Evolutionary conservation across 2,888 invertebrate species (phyloP), one percentile per base, ranked within the genome.

Genomic region (Zaprionus obscuricornis): DNA sequence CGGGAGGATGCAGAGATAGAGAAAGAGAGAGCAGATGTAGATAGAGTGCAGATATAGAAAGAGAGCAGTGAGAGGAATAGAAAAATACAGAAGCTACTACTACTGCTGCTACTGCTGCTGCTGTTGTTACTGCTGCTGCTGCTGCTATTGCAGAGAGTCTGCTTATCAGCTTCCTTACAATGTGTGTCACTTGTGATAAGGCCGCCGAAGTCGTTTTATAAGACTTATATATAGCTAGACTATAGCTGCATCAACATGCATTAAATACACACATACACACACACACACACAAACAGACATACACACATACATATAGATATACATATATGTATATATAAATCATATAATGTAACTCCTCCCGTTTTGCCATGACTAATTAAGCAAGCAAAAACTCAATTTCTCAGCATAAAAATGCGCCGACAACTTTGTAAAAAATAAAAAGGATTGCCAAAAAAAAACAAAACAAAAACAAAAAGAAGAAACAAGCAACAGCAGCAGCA

Each of bases 351-450:
- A 22, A 14, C 47, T n/a, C 20, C 8, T 26, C 14, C 18, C 54
- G 29, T 20, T 49, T 33, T 60, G 73, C 73, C 83, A 75, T 78
- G 77, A 78, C 77, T 79, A 78, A 78, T 78, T 78, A 82, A 67
- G 65, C 66, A 79, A 66, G 58, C 64, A 66, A 59, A 62, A 70
- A 79, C 64, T 70, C 67, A 73, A 82, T 66, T 70, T 78, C 74
- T 67, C 58, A 73, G 79, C 79, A 78, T 75, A 74, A 67, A 77
- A 71, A 82, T 47, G 45, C 70, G 79, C 82, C 77, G 79, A 82
- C 79, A 77, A 78, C 75, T 60, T 78, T 82, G 77, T 82, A 70
- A 82, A n/a, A n/a, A n/a, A n/a, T n/a, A n/a, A n/a, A n/a, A 74
- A 75, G 65, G 70, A 73, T 72, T 75, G 66, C 58, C 70, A 66